Evolutionary conservation across 2,113 vertebrate species (phyloP).

Genomic region (Sylvietta virens): DNA sequence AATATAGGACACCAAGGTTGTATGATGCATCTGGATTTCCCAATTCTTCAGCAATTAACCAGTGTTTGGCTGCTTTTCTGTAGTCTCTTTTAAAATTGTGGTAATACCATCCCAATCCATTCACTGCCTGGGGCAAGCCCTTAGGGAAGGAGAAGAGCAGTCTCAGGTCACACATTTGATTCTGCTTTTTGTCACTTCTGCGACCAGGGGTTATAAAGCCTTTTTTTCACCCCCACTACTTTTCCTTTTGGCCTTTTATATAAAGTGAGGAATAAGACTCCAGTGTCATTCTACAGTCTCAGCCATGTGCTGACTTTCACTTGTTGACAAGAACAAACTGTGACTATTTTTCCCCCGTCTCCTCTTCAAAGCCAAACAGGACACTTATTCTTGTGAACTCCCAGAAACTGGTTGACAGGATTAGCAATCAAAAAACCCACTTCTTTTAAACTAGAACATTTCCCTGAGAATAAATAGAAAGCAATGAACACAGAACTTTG

Average conservation of each 20-base stretch:
- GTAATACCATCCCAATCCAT: slow-evolving; percentile 91
- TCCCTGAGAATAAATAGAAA: background rate
- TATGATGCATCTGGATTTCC: slow-evolving; percentile 84
- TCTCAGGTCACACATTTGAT: background rate
- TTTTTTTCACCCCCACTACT: background rate
- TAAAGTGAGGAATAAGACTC: background rate
- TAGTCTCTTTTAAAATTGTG: slow-evolving; percentile 79
- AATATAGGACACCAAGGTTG: slow-evolving; percentile 85
- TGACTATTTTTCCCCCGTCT: background rate
- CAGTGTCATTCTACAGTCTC: background rate
- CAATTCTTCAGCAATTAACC: slow-evolving; percentile 80
- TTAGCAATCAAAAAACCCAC: background rate
- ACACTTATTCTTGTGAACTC: background rate
- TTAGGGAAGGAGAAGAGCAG: slow-evolving; percentile 48
- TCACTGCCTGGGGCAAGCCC: slow-evolving; percentile 89
- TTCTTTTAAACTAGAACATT: background rate
- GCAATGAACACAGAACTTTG: background rate
- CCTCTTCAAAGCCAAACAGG: background rate
- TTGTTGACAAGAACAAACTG: background rate
- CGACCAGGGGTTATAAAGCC: background rate
- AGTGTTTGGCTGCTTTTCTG: slow-evolving; percentile 77
- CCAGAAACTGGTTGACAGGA: background rate
- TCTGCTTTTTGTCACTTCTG: background rate
- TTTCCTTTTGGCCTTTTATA: background rate
- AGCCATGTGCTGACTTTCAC: background rate